phyloP scores from a whole-genome alignment of 2,888 invertebrate species.

The Chrysolina americana region DNA sequence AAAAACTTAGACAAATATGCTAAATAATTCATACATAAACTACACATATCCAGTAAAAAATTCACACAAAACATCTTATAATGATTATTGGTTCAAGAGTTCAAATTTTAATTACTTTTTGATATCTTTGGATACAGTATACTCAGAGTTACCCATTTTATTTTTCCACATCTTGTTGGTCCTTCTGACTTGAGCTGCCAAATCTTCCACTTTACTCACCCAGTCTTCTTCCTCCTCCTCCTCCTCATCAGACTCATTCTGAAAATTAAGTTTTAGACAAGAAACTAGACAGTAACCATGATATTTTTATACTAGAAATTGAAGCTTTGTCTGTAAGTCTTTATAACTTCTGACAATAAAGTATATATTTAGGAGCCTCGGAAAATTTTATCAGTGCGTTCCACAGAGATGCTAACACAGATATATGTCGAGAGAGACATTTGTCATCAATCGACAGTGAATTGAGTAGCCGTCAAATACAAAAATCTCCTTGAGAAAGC shows the following conservation, averaged over 20 bases:
- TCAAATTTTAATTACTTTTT: conserved; percentile 46
- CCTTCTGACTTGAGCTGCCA: conserved; percentile 58
- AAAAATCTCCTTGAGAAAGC: too few relatives aligned
- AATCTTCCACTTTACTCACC: conserved; percentile 57
- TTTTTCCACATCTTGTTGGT: conserved; percentile 59
- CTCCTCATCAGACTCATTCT: conserved; percentile 57
- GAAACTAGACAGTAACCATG: too few relatives aligned
- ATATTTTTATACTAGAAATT: too few relatives aligned
- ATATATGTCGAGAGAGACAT: too few relatives aligned
- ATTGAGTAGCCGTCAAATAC: too few relatives aligned
- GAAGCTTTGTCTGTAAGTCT: too few relatives aligned
- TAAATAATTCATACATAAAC: conserved; percentile 22
- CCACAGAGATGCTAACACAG: too few relatives aligned
- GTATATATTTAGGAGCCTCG: too few relatives aligned
- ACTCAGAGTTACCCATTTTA: conserved; percentile 52
- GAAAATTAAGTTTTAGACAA: conserved; percentile 26
- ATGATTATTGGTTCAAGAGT: not conserved
- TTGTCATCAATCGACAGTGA: too few relatives aligned
- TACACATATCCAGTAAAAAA: conserved; percentile 24
- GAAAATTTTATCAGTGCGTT: too few relatives aligned
- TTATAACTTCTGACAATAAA: too few relatives aligned
- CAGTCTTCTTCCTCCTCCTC: conserved; percentile 58
- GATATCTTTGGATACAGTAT: conserved; percentile 53
- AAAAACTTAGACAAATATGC: conserved; percentile 24
- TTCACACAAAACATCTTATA: conserved; percentile 25